A percentile compares a stretch with the other conserved stretches of the same genome.
Evolutionary conservation across 2,113 vertebrate genomes (phyloP).

Genomic region (Quiscalus mexicanus): DNA sequence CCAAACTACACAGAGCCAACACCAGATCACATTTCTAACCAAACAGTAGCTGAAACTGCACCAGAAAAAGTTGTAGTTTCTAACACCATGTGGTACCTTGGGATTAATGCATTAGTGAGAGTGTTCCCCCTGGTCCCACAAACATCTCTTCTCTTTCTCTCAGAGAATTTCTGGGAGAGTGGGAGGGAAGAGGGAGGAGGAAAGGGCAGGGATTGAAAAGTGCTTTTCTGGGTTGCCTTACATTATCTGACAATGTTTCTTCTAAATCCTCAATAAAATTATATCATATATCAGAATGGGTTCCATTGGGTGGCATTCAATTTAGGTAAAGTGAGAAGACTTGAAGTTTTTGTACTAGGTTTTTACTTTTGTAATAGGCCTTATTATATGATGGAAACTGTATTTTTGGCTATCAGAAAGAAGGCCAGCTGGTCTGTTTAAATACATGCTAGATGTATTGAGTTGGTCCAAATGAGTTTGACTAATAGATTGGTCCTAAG

Average conservation of each 20-base stretch:
- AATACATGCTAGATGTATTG: background rate
- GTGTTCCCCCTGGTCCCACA: background rate
- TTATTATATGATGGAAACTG: slow-evolving; percentile 36
- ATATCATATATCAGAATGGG: background rate
- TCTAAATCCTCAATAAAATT: slow-evolving; percentile 29
- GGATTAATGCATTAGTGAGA: slow-evolving; percentile 43
- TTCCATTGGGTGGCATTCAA: slow-evolving; percentile 63
- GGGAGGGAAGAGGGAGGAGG: background rate
- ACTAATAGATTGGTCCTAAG: background rate
- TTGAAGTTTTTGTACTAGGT: slow-evolving; percentile 42
- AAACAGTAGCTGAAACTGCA: slow-evolving; percentile 43
- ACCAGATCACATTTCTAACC: slow-evolving; percentile 50
- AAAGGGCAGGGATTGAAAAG: slow-evolving; percentile 15
- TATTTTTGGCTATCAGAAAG: slow-evolving; percentile 31
- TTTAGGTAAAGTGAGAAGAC: slow-evolving; percentile 54
- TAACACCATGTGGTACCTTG: slow-evolving; percentile 24
- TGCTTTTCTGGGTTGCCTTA: slow-evolving; percentile 44
- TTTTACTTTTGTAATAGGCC: background rate
- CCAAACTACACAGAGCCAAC: background rate
- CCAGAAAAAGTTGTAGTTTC: slow-evolving; percentile 18
- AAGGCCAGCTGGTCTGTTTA: slow-evolving; percentile 45
- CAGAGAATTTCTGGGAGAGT: slow-evolving; percentile 54
- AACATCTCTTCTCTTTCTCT: slow-evolving; percentile 32
- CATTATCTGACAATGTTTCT: slow-evolving; percentile 62
- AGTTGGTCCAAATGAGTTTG: background rate